A percentile compares a stretch with the other conserved stretches of the same genome.
Conservation (phyloP, 2,888 invertebrate species). For the Anorthoa munda region DNA sequence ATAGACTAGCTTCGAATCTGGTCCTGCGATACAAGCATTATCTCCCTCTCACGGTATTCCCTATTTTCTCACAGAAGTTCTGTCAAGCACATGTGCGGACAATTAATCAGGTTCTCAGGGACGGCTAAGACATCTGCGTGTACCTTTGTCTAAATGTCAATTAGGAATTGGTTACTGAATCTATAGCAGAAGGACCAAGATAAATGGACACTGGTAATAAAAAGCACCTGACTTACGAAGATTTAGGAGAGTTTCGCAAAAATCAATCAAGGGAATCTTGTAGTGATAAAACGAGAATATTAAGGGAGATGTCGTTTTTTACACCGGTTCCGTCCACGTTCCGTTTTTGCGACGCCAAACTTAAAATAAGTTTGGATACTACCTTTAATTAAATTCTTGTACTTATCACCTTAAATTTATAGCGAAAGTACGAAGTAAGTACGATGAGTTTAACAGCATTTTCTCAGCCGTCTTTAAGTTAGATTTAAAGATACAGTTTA, state of each 20-base stretch:
- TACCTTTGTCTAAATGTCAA: constrained; percentile 73
- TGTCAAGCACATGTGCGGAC: constrained; percentile 81
- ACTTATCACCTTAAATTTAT: constrained; percentile 41
- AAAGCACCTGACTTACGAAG: constrained; percentile 25
- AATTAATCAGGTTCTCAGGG: constrained; percentile 78
- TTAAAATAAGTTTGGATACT: constrained; percentile 40
- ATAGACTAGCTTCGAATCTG: constrained; percentile 67
- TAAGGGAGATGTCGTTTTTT: constrained; percentile 27
- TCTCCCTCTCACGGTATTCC: constrained; percentile 73
- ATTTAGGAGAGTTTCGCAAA: constrained; percentile 17
- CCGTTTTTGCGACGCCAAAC: constrained; percentile 31
- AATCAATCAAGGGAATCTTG: constrained; percentile 40
- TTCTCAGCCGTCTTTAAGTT: background rate
- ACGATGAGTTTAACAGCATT: background rate
- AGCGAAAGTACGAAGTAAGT: constrained; percentile 33
- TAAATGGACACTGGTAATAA: constrained; percentile 44
- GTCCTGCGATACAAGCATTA: constrained; percentile 66
- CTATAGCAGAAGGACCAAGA: constrained; percentile 50
- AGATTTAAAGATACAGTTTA: constrained; percentile 18
- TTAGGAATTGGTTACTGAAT: constrained; percentile 58
- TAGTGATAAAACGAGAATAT: constrained; percentile 38
- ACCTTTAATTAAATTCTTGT: constrained; percentile 58
- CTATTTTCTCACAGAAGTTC: constrained; percentile 83
- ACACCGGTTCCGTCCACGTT: background rate
- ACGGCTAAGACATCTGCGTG: constrained; percentile 66